A percentile compares a stretch with the other conserved stretches of the same genome.
phyloP scores from a whole-genome alignment of 2,797 vertebrate species.

The Hoplostethus mediterraneus region DNA sequence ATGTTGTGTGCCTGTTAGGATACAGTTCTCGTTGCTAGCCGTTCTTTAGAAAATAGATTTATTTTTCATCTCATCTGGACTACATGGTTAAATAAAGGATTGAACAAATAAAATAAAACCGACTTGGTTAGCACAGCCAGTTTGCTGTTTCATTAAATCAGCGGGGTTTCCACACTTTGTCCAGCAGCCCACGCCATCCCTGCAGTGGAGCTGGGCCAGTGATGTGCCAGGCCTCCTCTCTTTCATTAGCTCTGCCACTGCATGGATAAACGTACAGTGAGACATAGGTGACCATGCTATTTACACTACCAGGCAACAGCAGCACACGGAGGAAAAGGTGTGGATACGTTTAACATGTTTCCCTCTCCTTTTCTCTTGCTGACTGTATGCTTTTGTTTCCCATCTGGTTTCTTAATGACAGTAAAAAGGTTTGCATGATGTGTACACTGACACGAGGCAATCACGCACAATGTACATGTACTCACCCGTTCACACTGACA shows the following conservation, averaged over 20 bases:
- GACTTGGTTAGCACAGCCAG: not conserved
- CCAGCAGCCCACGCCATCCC: constrained; percentile 31
- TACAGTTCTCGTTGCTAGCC: not conserved
- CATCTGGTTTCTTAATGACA: not conserved
- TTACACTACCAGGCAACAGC: constrained; percentile 10
- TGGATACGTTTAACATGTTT: constrained; percentile 20
- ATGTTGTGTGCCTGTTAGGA: not conserved
- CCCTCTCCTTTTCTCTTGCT: constrained; percentile 1
- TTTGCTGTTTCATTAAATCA: constrained; percentile 39
- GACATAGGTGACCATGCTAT: constrained; percentile 25
- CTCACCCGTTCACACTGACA: not conserved
- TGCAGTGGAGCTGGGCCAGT: constrained; percentile 5
- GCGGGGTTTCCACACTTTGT: constrained; percentile 16
- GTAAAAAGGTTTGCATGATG: too few relatives aligned
- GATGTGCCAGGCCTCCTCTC: constrained; percentile 23
- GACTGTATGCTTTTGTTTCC: not conserved
- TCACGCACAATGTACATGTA: not conserved
- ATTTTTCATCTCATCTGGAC: constrained; percentile 14
- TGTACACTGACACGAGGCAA: not conserved
- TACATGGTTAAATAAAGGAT: not conserved
- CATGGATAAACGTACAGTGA: constrained; percentile 34
- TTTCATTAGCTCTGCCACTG: constrained; percentile 23
- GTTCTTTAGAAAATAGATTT: not conserved
- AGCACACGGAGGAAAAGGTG: not conserved
- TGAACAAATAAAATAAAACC: constrained; percentile 28